These are phyloP conservation scores for Batillaria attramentaria DNA, from an alignment of 1,140 invertebrate species.

Conservation along the genomic window DNA sequence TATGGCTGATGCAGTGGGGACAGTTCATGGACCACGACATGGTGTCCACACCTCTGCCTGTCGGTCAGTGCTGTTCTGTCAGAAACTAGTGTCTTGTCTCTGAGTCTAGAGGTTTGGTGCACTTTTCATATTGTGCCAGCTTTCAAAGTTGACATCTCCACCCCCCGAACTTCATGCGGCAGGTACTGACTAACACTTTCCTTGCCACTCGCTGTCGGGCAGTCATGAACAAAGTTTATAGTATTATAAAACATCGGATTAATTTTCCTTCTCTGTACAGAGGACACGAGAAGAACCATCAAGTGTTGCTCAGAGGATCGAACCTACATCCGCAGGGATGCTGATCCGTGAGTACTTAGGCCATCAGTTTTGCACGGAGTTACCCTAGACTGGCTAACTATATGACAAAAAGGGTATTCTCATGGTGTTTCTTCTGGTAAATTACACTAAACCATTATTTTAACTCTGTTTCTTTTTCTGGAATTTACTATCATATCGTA, in stretches of 20 bases:
- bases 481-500: neutral
- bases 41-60: conserved; percentile 63
- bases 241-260: neutral
- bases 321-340: neutral
- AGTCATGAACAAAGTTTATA: conserved; percentile 2
- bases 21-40: conserved; percentile 98
- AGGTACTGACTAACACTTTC: neutral
- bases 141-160: neutral
- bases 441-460: neutral
- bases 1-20: conserved; percentile 99
- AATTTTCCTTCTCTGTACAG: neutral
- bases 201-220: neutral
- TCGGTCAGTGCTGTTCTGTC: conserved; percentile 32
- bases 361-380: no score
- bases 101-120: no score
- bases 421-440: neutral
- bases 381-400: no score
- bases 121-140: neutral
- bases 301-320: conserved; percentile 20
- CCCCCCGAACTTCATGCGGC: neutral
- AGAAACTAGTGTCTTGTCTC: no score
- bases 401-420: neutral
- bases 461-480: neutral
- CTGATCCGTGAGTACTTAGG: conserved; percentile 19
- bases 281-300: conserved; percentile 23